phyloP scores from a whole-genome alignment of 2,113 vertebrate species.

The Galbula dea region DNA sequence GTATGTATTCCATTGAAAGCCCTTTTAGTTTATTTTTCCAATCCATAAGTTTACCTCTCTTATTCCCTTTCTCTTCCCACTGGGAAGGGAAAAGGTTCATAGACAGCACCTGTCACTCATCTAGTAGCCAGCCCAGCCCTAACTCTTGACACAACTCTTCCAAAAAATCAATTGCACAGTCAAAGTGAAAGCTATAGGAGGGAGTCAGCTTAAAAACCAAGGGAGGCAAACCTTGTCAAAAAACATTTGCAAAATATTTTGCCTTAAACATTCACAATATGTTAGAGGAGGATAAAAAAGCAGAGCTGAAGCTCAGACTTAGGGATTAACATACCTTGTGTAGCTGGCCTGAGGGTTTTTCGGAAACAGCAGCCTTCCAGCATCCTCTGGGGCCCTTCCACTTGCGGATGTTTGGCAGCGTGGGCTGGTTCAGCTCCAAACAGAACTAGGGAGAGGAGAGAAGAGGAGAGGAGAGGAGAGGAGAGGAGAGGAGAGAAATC shows the following conservation, averaged over 20 bases:
- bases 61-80: too few species aligned
- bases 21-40: too few species aligned
- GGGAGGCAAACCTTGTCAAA: neutral
- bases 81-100: too few species aligned
- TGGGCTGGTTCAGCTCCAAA: constrained; percentile 88
- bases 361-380: constrained; percentile 86
- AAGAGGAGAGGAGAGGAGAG: neutral
- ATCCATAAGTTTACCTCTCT: too few species aligned
- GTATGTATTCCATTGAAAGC: too few species aligned
- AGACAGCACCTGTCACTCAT: too few species aligned
- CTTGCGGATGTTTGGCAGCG: constrained; percentile 83
- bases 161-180: neutral
- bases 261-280: neutral
- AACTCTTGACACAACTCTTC: neutral
- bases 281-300: neutral
- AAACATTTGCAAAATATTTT: neutral
- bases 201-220: neutral
- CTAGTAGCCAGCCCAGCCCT: too few species aligned
- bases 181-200: neutral
- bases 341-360: constrained; percentile 76
- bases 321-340: constrained; percentile 76
- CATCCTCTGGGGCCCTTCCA: constrained; percentile 87
- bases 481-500: neutral
- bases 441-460: constrained; percentile 82
- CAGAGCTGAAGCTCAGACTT: neutral